Evolutionary conservation across 2,797 vertebrate genomes (phyloP).

Genomic region (Chromis chromis): DNA sequence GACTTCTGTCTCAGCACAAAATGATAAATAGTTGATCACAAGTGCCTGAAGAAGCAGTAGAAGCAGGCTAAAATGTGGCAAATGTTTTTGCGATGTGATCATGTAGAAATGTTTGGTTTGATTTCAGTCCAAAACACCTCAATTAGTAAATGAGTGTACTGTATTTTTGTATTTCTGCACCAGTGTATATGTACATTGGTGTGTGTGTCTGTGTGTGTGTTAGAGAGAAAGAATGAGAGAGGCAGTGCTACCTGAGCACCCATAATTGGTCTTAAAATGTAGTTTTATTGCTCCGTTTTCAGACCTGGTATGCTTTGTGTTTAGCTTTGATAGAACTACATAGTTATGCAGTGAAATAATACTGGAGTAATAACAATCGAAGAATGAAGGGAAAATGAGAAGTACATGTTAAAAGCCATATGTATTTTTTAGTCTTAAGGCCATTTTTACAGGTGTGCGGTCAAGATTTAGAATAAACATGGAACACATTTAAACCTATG

Average conservation of each 20-base stretch:
- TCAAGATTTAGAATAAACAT: slow-evolving; percentile 33
- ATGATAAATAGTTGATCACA: no score
- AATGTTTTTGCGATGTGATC: slow-evolving; percentile 56
- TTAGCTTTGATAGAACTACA: slow-evolving; percentile 80
- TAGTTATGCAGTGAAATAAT: slow-evolving; percentile 84
- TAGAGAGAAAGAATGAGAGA: slow-evolving; percentile 29
- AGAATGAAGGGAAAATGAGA: slow-evolving; percentile 53
- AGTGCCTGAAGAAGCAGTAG: slow-evolving; percentile 26
- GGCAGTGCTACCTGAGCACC: slow-evolving; percentile 75
- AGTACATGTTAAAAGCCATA: slow-evolving; percentile 51
- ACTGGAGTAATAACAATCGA: slow-evolving; percentile 38
- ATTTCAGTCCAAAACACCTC: slow-evolving; percentile 39
- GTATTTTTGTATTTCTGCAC: slow-evolving; percentile 58
- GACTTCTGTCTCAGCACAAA: background rate
- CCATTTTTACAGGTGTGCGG: slow-evolving; percentile 54
- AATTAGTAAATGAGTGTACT: slow-evolving; percentile 36
- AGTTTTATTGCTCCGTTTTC: slow-evolving; percentile 75
- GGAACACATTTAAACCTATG: slow-evolving; percentile 15
- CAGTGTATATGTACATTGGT: slow-evolving; percentile 22
- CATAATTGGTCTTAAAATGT: slow-evolving; percentile 83
- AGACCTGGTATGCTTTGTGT: slow-evolving; percentile 68
- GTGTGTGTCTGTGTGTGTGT: slow-evolving; percentile 28
- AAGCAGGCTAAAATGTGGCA: slow-evolving; percentile 26
- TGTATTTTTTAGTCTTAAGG: slow-evolving; percentile 50
- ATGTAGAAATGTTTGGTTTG: slow-evolving; percentile 44